Evolutionary conservation across 2,888 invertebrate genomes (phyloP).

Genomic region (Chymomyza amoena): DNA sequence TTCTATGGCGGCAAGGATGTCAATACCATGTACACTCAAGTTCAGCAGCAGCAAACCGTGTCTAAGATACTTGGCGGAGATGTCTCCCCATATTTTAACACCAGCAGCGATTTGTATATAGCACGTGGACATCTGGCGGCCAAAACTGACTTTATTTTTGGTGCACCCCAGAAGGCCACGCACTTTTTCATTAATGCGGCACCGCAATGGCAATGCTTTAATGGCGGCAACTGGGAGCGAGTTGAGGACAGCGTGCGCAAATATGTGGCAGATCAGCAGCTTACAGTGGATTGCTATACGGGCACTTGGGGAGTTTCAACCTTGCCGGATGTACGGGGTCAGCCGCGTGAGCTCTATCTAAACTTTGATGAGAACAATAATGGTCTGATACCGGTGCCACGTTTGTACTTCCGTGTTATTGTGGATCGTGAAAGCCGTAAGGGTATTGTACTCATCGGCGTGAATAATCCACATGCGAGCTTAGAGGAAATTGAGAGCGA

Average conservation of each 20-base stretch:
- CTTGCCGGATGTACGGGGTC: slow-evolving; percentile 78
- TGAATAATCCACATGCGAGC: slow-evolving; percentile 75
- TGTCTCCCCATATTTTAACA: slow-evolving; percentile 65
- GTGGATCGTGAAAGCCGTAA: slow-evolving; percentile 77
- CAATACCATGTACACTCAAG: slow-evolving; percentile 72
- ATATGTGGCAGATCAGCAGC: slow-evolving; percentile 75
- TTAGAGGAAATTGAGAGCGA: slow-evolving; percentile 55
- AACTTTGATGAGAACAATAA: slow-evolving; percentile 71
- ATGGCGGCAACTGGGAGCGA: slow-evolving; percentile 81
- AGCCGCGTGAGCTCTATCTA: slow-evolving; percentile 74
- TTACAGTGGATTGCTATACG: slow-evolving; percentile 80
- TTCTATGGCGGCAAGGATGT: slow-evolving; percentile 75
- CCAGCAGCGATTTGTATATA: slow-evolving; percentile 64
- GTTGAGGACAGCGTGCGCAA: slow-evolving; percentile 80
- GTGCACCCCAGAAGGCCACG: slow-evolving; percentile 79
- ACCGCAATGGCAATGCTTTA: slow-evolving; percentile 82
- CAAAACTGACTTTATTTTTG: slow-evolving; percentile 80
- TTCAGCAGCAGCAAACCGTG: slow-evolving; percentile 76
- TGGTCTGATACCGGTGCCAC: slow-evolving; percentile 80
- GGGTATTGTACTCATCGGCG: slow-evolving; percentile 81
- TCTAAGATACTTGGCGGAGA: slow-evolving; percentile 73
- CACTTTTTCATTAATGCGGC: slow-evolving; percentile 81
- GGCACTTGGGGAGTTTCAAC: slow-evolving; percentile 81
- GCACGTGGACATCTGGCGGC: slow-evolving; percentile 81
- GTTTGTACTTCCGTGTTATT: slow-evolving; percentile 81